phyloP scores from a whole-genome alignment of 2,888 invertebrate species.

The Cantharis nigra region DNA sequence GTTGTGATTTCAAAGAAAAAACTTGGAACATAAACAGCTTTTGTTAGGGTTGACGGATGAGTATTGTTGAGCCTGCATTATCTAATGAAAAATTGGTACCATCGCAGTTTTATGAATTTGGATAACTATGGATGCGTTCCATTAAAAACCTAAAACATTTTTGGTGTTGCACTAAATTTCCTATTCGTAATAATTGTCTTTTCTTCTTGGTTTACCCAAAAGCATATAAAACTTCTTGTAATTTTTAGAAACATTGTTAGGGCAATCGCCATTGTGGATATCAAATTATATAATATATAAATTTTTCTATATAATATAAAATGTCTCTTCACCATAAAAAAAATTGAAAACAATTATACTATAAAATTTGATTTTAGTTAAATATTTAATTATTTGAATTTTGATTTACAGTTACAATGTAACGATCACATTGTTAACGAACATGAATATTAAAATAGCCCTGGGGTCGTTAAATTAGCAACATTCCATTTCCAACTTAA shows the following conservation, averaged over 20 bases:
- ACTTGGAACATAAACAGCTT: neutral
- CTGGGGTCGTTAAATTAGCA: conserved; percentile 37
- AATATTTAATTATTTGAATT: neutral
- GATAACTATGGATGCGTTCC: neutral
- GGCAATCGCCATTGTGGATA: too few relatives aligned
- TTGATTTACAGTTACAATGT: neutral
- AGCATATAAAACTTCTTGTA: neutral
- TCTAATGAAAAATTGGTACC: neutral
- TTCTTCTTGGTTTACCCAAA: neutral
- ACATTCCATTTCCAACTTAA: conserved; percentile 36
- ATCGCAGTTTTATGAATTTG: neutral
- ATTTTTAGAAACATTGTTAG: too few relatives aligned
- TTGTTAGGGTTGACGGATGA: neutral
- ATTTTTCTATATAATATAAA: too few relatives aligned
- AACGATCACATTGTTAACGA: neutral
- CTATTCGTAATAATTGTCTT: neutral
- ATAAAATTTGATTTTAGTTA: neutral
- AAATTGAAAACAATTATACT: neutral
- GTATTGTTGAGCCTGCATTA: neutral
- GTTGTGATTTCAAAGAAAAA: neutral
- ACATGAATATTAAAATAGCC: neutral
- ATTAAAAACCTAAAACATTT: neutral
- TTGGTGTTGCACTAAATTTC: neutral
- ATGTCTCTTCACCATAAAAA: neutral
- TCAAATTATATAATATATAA: too few relatives aligned